A percentile compares a stretch with the other conserved stretches of the same genome.
These are phyloP conservation scores for Dione juno DNA, from an alignment of 2,888 invertebrate species.

Conservation along the genomic window DNA sequence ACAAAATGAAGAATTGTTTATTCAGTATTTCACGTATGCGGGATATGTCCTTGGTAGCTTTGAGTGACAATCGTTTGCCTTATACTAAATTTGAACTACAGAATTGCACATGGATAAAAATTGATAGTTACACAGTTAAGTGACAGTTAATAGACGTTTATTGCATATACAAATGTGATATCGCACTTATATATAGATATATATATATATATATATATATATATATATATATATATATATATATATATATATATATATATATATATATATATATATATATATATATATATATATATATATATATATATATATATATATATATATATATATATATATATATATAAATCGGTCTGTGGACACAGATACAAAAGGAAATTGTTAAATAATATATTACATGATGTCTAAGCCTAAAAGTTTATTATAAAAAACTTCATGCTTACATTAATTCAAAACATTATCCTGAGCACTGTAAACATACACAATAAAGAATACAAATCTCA, in stretches of 20 bases:
- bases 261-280: too few relatives aligned
- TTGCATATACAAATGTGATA: too few relatives aligned
- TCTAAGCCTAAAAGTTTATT: not conserved
- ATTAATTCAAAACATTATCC: not conserved
- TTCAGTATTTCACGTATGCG: not conserved
- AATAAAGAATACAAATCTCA: not conserved
- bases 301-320: not conserved
- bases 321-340: not conserved
- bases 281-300: not conserved
- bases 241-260: not conserved
- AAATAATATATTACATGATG: not conserved
- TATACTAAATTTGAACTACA: slow-evolving; percentile 1
- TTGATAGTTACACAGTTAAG: too few relatives aligned
- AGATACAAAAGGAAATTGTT: not conserved
- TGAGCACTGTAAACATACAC: not conserved
- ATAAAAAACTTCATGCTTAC: not conserved
- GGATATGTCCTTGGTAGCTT: not conserved
- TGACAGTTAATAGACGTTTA: too few relatives aligned
- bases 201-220: not conserved
- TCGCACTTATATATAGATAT: too few relatives aligned
- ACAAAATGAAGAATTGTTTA: not conserved
- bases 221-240: too few relatives aligned
- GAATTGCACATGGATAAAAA: not conserved
- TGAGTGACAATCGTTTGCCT: not conserved
- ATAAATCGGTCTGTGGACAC: too few relatives aligned